Evolutionary conservation across 2,797 vertebrate species (phyloP).

Genomic region (Rhincodon typus): DNA sequence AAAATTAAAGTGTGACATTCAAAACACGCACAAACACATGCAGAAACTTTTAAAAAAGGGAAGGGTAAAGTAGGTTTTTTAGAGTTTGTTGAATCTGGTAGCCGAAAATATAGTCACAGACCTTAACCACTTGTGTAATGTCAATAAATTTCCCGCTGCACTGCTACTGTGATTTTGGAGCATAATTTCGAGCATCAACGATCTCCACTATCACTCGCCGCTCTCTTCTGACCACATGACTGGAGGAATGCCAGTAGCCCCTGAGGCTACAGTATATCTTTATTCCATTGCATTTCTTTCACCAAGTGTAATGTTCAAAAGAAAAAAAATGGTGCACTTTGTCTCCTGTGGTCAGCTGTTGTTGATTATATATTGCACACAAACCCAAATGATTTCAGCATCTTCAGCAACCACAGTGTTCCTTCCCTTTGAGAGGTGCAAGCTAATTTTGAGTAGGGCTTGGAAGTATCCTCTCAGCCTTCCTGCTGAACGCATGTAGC

Average conservation of each 20-base stretch:
- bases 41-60: too few species aligned
- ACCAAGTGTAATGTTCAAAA: background rate
- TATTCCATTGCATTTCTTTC: background rate
- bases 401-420: background rate
- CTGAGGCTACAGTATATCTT: background rate
- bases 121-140: background rate
- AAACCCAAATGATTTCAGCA: background rate
- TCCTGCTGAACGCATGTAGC: background rate
- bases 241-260: background rate
- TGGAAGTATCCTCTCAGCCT: background rate
- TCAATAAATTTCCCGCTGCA: background rate
- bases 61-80: background rate
- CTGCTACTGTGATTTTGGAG: background rate
- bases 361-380: background rate
- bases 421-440: background rate
- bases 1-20: too few species aligned
- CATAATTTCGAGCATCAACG: background rate
- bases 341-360: background rate
- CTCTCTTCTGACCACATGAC: background rate
- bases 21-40: too few species aligned
- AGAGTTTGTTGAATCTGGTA: background rate
- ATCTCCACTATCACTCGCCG: background rate
- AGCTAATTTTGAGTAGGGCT: background rate
- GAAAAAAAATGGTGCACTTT: background rate
- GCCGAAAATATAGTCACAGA: background rate